These are phyloP conservation scores for Euschistus heros DNA, from an alignment of 1,140 invertebrate species.

Conservation along the genomic window DNA sequence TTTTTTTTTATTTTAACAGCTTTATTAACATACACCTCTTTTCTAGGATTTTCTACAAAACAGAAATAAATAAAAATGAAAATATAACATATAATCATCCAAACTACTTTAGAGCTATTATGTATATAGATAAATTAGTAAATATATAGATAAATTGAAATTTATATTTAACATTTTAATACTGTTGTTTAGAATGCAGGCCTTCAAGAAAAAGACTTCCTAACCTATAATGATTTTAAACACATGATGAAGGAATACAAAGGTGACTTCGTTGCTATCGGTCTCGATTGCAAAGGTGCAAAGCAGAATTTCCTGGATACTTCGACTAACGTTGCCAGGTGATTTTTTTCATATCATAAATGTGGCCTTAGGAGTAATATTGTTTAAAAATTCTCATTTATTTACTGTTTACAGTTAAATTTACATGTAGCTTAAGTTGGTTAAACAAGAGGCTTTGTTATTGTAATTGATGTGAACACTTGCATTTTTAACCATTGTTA, in stretches of 20 bases:
- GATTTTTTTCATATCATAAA: conserved; percentile 2
- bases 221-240: conserved; percentile 93
- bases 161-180: neutral
- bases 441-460: no score
- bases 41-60: no score
- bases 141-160: no score
- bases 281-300: conserved; percentile 90
- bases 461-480: no score
- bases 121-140: neutral
- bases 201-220: conserved; percentile 76
- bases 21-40: no score
- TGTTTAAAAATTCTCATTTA: no score
- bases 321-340: conserved; percentile 82
- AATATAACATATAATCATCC: no score
- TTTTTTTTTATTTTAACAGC: no score
- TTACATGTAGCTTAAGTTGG: no score
- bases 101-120: neutral
- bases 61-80: no score
- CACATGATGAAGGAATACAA: conserved; percentile 95
- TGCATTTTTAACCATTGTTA: no score
- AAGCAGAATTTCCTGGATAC: conserved; percentile 92
- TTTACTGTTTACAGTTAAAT: no score
- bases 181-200: conserved; percentile 65
- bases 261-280: conserved; percentile 91
- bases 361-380: neutral